These are phyloP conservation scores for Grallaria varia DNA, from an alignment of 2,113 vertebrate species.

Conservation along the genomic window DNA sequence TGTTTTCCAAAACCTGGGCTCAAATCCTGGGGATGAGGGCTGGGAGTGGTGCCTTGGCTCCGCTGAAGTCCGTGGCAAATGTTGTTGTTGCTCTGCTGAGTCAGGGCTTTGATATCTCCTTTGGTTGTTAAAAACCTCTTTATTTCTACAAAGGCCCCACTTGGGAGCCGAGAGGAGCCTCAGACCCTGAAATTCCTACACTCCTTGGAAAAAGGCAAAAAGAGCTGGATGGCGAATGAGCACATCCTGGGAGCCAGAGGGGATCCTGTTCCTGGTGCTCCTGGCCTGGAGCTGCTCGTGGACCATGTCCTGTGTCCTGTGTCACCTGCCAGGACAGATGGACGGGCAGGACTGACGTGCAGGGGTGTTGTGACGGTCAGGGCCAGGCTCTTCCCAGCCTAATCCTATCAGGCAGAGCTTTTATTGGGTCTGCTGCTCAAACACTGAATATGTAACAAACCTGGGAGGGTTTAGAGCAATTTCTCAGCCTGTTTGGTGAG, in stretches of 20 bases:
- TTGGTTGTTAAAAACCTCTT: not conserved
- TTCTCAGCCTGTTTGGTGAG: not conserved
- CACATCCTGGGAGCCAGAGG: rapidly evolving
- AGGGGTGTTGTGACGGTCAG: not conserved
- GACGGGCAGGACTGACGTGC: not conserved
- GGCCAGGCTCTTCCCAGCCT: rapidly evolving
- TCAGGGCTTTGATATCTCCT: not conserved
- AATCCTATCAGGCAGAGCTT: not conserved
- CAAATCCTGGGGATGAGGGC: not conserved
- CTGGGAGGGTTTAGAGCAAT: not conserved
- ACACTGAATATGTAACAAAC: not conserved
- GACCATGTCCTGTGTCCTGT: not conserved
- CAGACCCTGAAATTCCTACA: not conserved
- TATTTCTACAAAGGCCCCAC: rapidly evolving
- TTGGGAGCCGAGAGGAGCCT: not conserved
- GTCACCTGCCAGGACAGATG: not conserved
- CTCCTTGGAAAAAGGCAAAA: rapidly evolving
- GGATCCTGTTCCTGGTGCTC: not conserved
- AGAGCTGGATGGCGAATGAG: not conserved
- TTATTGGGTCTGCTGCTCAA: rapidly evolving
- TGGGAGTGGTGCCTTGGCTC: rapidly evolving
- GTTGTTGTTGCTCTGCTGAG: not conserved
- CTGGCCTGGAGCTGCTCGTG: rapidly evolving
- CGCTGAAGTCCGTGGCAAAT: rapidly evolving
- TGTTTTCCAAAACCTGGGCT: not conserved